These are phyloP conservation scores for Mya arenaria DNA, from an alignment of 1,140 invertebrate genomes.

Conservation along the genomic window DNA sequence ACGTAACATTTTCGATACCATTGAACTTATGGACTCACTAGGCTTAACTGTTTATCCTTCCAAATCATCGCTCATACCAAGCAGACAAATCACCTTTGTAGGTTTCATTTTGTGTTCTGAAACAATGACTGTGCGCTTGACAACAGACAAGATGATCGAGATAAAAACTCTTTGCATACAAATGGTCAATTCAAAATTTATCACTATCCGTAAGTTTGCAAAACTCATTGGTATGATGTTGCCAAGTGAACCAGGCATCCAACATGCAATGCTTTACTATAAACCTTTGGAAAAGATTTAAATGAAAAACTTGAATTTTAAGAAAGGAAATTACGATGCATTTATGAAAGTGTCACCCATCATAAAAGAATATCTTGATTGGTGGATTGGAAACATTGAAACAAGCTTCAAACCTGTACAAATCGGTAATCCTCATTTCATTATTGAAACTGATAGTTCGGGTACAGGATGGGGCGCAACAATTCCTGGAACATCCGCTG, in stretches of 20 bases:
- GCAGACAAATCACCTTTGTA: not conserved
- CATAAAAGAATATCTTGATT: too few relatives aligned
- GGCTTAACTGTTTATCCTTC: not conserved
- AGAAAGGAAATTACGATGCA: too few relatives aligned
- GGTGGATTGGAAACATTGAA: slow-evolving; percentile 20
- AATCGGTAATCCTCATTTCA: not conserved
- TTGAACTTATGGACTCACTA: not conserved
- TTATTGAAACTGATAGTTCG: slow-evolving; percentile 32
- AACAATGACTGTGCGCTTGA: slow-evolving; percentile 9
- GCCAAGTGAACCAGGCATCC: too few relatives aligned
- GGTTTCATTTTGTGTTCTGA: not conserved
- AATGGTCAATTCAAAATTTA: too few relatives aligned
- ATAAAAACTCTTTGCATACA: too few relatives aligned
- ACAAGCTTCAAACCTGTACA: not conserved
- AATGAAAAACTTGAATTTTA: too few relatives aligned
- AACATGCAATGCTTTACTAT: too few relatives aligned
- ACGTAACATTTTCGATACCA: not conserved
- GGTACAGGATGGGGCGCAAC: slow-evolving; percentile 19
- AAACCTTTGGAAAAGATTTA: too few relatives aligned
- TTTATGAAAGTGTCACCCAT: too few relatives aligned
- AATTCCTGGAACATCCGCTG: not conserved
- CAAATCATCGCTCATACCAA: slow-evolving; percentile 2
- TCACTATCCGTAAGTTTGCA: too few relatives aligned
- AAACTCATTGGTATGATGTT: too few relatives aligned
- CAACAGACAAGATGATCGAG: too few relatives aligned